A percentile compares a stretch with the other conserved stretches of the same genome.
Conservation (phyloP, 2,888 invertebrate species). For the Chrysotoxum bicinctum region DNA sequence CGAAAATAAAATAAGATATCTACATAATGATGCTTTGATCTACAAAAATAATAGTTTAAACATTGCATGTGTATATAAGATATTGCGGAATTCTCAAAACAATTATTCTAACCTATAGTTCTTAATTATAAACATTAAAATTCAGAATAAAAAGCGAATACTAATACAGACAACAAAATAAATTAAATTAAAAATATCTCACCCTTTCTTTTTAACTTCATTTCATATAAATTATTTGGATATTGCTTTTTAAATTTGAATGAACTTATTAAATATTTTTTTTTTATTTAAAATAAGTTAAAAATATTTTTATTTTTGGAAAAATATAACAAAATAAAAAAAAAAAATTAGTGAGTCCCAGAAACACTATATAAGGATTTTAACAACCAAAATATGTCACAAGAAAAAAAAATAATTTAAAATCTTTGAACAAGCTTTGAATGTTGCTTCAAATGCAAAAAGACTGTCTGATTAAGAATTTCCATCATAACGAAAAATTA, state of each 20-base stretch:
- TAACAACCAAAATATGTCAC: conserved; percentile 9
- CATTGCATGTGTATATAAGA: conserved; percentile 37
- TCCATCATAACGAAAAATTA: conserved; percentile 19
- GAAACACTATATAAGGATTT: background rate
- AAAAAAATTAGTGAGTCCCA: background rate
- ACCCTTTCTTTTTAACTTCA: background rate
- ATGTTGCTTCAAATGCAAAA: conserved; percentile 65
- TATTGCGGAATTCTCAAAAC: conserved; percentile 19
- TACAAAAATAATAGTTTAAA: conserved; percentile 22
- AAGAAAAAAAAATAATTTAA: background rate
- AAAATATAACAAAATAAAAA: background rate
- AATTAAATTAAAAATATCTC: background rate
- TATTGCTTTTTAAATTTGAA: background rate
- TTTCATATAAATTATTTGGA: background rate
- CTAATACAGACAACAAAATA: conserved; percentile 40
- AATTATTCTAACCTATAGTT: conserved; percentile 8
- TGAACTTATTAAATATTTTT: background rate
- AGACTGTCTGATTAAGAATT: conserved; percentile 62
- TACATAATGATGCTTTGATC: conserved; percentile 40
- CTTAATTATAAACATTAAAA: conserved; percentile 24
- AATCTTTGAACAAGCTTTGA: conserved; percentile 40
- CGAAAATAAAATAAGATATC: conserved; percentile 4
- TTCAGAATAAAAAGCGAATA: conserved; percentile 19
- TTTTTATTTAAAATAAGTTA: background rate
- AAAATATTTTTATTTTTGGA: background rate